Conservation (phyloP, 2,797 vertebrate species). For the Pampus argenteus region DNA sequence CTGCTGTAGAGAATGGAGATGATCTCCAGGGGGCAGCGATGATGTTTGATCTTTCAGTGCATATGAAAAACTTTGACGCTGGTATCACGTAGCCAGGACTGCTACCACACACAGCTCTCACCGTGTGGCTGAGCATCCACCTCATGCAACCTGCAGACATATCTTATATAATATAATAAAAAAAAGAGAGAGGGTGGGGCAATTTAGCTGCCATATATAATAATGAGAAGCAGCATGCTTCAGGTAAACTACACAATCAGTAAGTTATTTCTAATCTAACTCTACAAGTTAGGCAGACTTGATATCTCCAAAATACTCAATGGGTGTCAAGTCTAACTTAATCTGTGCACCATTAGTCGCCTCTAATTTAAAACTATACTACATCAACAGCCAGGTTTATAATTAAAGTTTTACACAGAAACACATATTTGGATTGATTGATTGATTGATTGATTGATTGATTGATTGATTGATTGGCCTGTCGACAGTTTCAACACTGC, state of each 20-base stretch:
- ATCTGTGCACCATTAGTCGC: background rate
- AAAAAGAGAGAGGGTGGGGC: background rate
- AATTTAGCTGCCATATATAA: background rate
- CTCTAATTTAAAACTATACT: background rate
- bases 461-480: too few relatives aligned
- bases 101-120: slow-evolving; percentile 54
- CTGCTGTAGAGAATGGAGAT: slow-evolving; percentile 69
- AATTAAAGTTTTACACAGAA: too few relatives aligned
- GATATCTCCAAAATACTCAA: background rate
- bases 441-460: too few relatives aligned
- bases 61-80: slow-evolving; percentile 9
- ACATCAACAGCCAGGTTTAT: background rate
- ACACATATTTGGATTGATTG: too few relatives aligned
- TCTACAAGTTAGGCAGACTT: background rate
- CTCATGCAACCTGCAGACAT: slow-evolving; percentile 86
- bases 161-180: too few relatives aligned
- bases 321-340: background rate
- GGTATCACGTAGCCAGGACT: slow-evolving; percentile 49
- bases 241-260: background rate
- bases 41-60: slow-evolving; percentile 20
- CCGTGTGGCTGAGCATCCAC: slow-evolving; percentile 76
- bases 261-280: background rate
- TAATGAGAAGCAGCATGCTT: background rate
- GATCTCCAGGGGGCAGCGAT: slow-evolving; percentile 44
- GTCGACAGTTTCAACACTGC: background rate